phyloP scores from a whole-genome alignment of 2,888 invertebrate genomes.

The Brassicogethes aeneus region DNA sequence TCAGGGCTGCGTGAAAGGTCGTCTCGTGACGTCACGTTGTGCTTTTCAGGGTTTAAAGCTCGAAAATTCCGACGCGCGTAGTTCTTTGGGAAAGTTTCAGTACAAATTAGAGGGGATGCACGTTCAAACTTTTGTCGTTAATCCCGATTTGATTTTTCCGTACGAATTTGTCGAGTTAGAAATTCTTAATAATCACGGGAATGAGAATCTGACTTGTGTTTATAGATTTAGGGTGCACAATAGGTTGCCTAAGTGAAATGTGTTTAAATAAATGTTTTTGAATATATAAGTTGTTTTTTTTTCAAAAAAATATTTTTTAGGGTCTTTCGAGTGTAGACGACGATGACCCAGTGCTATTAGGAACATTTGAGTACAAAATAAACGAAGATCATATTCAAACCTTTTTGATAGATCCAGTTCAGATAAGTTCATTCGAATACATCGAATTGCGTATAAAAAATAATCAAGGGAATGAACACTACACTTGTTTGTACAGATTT shows the following conservation, averaged over 20 bases:
- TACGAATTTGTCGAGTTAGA: conserved; percentile 44
- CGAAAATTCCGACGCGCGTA: conserved; percentile 11
- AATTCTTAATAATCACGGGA: conserved; percentile 56
- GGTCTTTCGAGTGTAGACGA: conserved; percentile 18
- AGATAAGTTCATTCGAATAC: conserved; percentile 29
- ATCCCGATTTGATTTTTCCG: conserved; percentile 12
- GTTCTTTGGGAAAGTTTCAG: conserved; percentile 42
- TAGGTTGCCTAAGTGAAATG: neutral
- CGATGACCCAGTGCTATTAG: conserved; percentile 32
- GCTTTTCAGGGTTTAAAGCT: conserved; percentile 22
- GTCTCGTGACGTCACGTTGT: too few species aligned
- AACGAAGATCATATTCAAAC: conserved; percentile 46
- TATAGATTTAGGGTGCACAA: conserved; percentile 61
- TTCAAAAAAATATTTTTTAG: conserved; percentile 15
- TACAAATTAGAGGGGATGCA: conserved; percentile 43
- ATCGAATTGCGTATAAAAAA: conserved; percentile 45
- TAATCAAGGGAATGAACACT: conserved; percentile 60
- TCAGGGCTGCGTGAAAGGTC: too few species aligned
- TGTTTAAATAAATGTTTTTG: neutral
- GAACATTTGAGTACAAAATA: conserved; percentile 44
- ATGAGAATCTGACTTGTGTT: conserved; percentile 59
- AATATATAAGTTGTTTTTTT: neutral
- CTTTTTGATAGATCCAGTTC: conserved; percentile 31
- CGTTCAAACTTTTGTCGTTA: conserved; percentile 43
- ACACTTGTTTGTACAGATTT: conserved; percentile 66